Evolutionary conservation across 2,113 vertebrate species (phyloP).

Genomic region (Martes martes): DNA sequence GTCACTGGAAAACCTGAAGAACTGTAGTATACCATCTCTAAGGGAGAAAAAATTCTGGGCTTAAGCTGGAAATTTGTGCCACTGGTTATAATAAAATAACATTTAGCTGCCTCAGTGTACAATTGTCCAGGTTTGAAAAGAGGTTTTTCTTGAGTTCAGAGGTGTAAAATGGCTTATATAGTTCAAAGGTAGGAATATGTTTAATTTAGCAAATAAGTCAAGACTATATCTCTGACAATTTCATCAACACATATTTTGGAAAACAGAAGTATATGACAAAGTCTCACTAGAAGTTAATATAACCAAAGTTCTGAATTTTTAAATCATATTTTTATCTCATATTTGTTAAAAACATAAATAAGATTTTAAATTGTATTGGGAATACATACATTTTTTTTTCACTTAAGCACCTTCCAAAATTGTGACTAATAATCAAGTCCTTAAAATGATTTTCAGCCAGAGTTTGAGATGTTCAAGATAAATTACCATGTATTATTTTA

Average conservation of each 20-base stretch:
- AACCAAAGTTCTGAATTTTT: neutral
- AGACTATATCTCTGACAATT: neutral
- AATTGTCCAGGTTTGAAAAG: neutral
- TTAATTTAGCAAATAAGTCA: neutral
- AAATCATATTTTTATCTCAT: neutral
- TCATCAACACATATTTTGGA: neutral
- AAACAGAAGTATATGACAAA: neutral
- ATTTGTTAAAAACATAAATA: neutral
- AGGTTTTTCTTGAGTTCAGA: neutral
- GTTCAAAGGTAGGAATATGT: neutral
- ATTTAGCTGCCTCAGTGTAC: neutral
- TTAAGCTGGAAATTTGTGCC: neutral
- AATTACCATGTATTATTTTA: constrained; percentile 36
- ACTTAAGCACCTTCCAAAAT: neutral
- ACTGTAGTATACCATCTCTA: neutral
- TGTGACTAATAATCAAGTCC: neutral
- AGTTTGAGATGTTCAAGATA: constrained; percentile 5
- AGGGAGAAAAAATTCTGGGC: neutral
- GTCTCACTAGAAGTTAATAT: neutral
- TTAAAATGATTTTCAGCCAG: constrained; percentile 35
- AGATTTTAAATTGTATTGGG: neutral
- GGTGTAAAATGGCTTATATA: neutral
- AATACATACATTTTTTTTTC: constrained; percentile 31
- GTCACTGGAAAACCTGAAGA: neutral
- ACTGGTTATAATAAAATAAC: constrained; percentile 2